Base-by-base conservation (phyloP, 1,140 invertebrate species). In the Potamilus streckersoni region DNA sequence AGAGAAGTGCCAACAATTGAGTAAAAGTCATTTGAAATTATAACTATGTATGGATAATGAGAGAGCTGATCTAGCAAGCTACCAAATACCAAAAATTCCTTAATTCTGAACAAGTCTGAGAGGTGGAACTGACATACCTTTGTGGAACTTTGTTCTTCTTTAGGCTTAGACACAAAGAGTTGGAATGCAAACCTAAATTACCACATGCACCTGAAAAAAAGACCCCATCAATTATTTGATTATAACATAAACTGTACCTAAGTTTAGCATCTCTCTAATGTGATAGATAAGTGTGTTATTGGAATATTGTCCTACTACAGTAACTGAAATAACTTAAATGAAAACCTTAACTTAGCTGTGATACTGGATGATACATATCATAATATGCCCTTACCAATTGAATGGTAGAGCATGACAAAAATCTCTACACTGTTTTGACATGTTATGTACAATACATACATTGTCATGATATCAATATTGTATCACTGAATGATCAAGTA, bases 171-270 rank as follows among this genome's bases (percentile, higher is more conserved):
- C 73, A 84, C 61, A 86, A 71, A 1, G 81, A 69, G 19, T 73
- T 63, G 12, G 85, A 83, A 78, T 88, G 87, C 62, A 88, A 76
- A 56, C 81, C 83, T 23, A 88, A 73, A 73, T 88, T 88, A 23
- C 86, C 85, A 68, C 84, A 80, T 20, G 84, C 86, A 84, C 85
- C 84, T 87, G 73, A 19, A 81, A 77, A 73, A 61, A 65, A 60
- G 66, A 27, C 20, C 1, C 56, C 12, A 49, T 20, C 73, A 14
- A 31, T 66, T 2, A 17, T 56, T n/a, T 11, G n/a, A 15, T 27
- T 65, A 12, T 6, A 55, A 56, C 13, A 23, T 72, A 61, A 4
- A 4, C 6, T n/a, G 19, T n/a, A 62, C 12, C 19, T 23, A 6
- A 13, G 19, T n/a, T 13, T 6, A 6, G 60, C 60, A 19, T 2